Base-by-base conservation (phyloP, 1,140 invertebrate genomes). In the Eurosta solidaginis region DNA sequence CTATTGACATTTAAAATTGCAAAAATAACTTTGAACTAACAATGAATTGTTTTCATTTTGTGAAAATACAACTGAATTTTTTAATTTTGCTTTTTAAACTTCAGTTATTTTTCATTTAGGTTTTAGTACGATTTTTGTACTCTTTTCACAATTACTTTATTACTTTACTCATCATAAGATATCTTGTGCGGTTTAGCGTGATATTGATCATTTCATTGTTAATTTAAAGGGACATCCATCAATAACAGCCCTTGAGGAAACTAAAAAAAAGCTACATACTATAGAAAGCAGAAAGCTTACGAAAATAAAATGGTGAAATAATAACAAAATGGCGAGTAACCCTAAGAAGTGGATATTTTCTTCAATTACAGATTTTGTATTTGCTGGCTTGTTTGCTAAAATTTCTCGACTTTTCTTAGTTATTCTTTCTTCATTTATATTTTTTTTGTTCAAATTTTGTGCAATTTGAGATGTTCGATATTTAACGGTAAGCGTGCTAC, bases 1-100 rank as follows among this genome's bases (percentile, higher is more conserved):
- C n/a, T 68, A 68, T 68, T 68, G 33, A 1, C 33, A 68, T n/a
- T 68, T 22, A 5, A 68, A 68, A 68, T 68, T 68, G 59, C 36
- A 68, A 68, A 36, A 36, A 20, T 40, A 12, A 5, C 33, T 9
- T 40, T 29, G 10, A 20, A 36, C 36, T 40, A 17, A 40, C 33
- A 68, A 68, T 40, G 59, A 68, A 59, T 59, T 59, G 33, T 59
- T 59, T 33, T 33, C n/a, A 33, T 54, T 47, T 68, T 42, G 20
- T 36, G 12, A n/a, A n/a, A n/a, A n/a, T n/a, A n/a, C n/a, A 68
- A n/a, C 1, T 40, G 14, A 36, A 40, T 7, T 68, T 68, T 40
- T 36, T 10, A 22, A 52, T 27, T n/a, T 10, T 52, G 1, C 40
- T 36, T 63, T 36, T 33, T 63, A 7, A 27, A 27, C 17, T 20